A percentile compares a stretch with the other conserved stretches of the same genome.
phyloP scores from a whole-genome alignment of 2,888 invertebrate species.

The Diaphora mendica region DNA sequence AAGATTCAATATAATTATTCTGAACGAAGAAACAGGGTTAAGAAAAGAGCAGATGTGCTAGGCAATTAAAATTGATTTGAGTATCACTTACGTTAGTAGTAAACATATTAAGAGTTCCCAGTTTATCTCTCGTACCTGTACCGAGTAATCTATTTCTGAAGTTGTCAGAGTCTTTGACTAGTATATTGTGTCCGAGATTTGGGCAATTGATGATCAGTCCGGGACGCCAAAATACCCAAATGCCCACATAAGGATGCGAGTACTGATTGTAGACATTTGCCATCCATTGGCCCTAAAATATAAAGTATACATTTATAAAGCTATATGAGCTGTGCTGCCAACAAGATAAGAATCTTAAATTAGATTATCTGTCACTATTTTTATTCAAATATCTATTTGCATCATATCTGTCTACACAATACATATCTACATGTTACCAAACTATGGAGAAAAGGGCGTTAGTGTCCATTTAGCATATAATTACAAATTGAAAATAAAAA shows the following conservation, averaged over 20 bases:
- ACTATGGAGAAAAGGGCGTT: too few species aligned
- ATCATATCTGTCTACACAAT: too few species aligned
- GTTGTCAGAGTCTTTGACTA: conserved; percentile 60
- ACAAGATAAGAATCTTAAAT: too few species aligned
- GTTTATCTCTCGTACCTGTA: conserved; percentile 58
- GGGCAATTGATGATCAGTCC: conserved; percentile 63
- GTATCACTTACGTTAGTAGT: conserved; percentile 63
- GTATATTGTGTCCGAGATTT: conserved; percentile 56
- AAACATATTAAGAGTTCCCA: conserved; percentile 65
- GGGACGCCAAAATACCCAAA: conserved; percentile 69
- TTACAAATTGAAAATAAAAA: too few species aligned
- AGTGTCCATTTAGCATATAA: too few species aligned
- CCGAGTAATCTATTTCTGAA: conserved; percentile 58
- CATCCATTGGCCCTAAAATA: conserved; percentile 56
- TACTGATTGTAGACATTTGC: conserved; percentile 47
- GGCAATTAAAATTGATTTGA: not conserved
- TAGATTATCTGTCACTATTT: too few species aligned
- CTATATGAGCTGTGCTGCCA: too few species aligned
- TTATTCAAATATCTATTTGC: too few species aligned
- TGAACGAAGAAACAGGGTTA: not conserved
- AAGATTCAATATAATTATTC: not conserved
- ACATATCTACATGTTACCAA: too few species aligned
- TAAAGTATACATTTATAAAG: not conserved
- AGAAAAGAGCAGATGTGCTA: not conserved
- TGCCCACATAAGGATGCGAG: conserved; percentile 59